Percentiles rank a stretch among this genome's conserved stretches.
phyloP scores from a whole-genome alignment of 2,113 vertebrate genomes.

The Rallus limicola region DNA sequence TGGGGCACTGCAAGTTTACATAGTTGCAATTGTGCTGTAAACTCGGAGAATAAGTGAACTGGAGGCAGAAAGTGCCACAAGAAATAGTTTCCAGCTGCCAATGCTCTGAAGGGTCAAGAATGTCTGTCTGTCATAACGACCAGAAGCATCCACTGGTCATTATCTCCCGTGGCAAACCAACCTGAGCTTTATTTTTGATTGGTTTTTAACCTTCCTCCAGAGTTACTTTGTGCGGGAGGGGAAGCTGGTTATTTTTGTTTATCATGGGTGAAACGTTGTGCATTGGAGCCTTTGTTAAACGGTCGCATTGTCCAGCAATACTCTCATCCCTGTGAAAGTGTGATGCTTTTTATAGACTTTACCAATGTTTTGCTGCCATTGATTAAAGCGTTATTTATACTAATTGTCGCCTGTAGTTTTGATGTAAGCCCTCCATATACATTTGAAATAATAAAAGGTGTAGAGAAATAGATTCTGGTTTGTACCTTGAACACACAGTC shows the following conservation, averaged over 20 bases:
- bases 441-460: conserved; percentile 74
- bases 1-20: background rate
- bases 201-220: background rate
- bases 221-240: background rate
- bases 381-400: conserved; percentile 82
- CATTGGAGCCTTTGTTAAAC: conserved; percentile 67
- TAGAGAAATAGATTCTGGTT: conserved; percentile 68
- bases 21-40: background rate
- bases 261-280: conserved; percentile 34
- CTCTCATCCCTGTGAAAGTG: conserved; percentile 56
- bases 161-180: conserved; percentile 34
- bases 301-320: conserved; percentile 60
- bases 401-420: conserved; percentile 76
- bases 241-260: conserved; percentile 18
- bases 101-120: background rate
- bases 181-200: background rate
- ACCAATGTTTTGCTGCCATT: conserved; percentile 72
- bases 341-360: conserved; percentile 71
- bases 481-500: conserved; percentile 68
- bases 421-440: conserved; percentile 70
- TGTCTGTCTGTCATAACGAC: background rate
- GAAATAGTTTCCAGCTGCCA: conserved; percentile 55
- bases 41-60: background rate
- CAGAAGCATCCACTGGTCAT: conserved; percentile 16
- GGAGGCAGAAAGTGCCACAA: conserved; percentile 24